Evolutionary conservation across 2,888 invertebrate species (phyloP), one percentile per base, ranked within the genome.

Genomic region (Pollenia angustigena): DNA sequence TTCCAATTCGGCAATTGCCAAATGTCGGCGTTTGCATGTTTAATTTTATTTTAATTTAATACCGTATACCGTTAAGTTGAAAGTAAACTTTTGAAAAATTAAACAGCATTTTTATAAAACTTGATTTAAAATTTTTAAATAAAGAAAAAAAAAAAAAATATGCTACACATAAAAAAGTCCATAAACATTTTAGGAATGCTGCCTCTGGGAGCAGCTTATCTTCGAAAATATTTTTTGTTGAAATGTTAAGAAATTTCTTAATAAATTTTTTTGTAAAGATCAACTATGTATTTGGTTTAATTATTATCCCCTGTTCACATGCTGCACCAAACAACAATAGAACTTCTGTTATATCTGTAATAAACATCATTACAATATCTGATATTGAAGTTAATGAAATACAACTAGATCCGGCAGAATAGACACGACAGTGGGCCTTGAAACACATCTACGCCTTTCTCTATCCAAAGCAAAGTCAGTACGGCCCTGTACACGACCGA

Each of bases 401-500:
- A 42, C 46, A 68, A 68, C 6, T 23, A 72, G 54, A 71, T 40
- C 48, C 72, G 62, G 54, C 18, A 72, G 46, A 58, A 46, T n/a
- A 9, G 18, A 4, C 10, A 42, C 76, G n/a, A 23, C 11, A 68
- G 10, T 50, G 83, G 66, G 58, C 84, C 79, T 84, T 84, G 72
- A 84, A 64, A 78, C 10, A 50, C 4, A 23, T 64, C 14, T 12
- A 66, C 50, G 60, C 66, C 66, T 72, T 79, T 74, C 44, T 52
- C 66, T 58, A 72, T 46, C 14, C 44, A 75, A 58, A 72, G n/a
- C 58, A 84, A 79, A 84, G 44, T 52, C 54, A 80, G 11, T 80
- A 76, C 66, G 85, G 66, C 84, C 84, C 84, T 84, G 84, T 60
- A 18, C 32, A 66, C 48, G 32, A 79, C 7, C 56, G 64, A 78